Base-by-base conservation (phyloP, 2,113 vertebrate genomes). In the Dromaius novaehollandiae region DNA sequence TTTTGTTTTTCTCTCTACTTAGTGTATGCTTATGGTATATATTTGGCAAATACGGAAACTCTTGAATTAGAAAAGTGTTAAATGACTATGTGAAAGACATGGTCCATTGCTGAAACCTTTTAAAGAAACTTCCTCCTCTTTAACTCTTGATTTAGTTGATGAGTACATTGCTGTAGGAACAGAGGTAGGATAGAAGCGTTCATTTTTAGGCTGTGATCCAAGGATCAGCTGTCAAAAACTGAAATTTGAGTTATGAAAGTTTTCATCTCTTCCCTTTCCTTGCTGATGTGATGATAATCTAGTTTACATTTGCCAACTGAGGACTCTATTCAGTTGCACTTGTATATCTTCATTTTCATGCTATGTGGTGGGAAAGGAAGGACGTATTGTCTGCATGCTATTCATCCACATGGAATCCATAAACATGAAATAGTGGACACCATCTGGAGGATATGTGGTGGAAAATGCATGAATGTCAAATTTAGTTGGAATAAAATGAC, bases 1-100 rank as follows among this genome's bases (percentile, higher is more conserved):
- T 84, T 95, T 75, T 91, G 60, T 48, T 97, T 96, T 97, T 96
- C 89, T 97, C 88, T 34, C 79, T 42, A 83, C 83, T 96, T 96
- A 92, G 55, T 85, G 42, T 53, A 66, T 68, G 44, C 82, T 96
- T 96, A 96, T 87, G 70, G 73, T 84, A 93, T 71, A 79, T 34
- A 66, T 94, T 95, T 94, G 83, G 91, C 85, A 95, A 96, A 97
- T 88, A 84, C 65, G 42, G 84, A 77, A 95, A 73, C 55, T 76
- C 48, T 97, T 91, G 88, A 82, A 96, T 93, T 95, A 97, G 70
- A 74, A 91, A 96, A 92, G 93, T 78, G 86, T 76, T 97, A 91
- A 96, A 96, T 78, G 71, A 93, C 63, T 91, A 95, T 82, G 60
- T 89, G 91, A 95, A 97, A 96, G 89, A 75, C 69, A 68, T 16